Conservation (phyloP, 2,888 invertebrate species). For the Drosophila ezoana region DNA sequence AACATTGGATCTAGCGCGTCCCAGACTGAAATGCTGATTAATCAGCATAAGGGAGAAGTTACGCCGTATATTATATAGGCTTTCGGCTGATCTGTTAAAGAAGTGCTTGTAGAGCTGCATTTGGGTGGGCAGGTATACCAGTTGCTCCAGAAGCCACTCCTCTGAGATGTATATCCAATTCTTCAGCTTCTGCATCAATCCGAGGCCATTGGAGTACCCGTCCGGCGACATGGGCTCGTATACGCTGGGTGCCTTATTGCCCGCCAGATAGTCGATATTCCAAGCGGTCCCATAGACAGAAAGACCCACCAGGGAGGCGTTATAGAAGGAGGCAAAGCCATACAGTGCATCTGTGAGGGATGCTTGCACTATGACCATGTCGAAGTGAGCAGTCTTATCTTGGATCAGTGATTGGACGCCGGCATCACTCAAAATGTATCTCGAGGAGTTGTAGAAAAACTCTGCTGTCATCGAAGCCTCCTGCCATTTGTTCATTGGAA, state of each 20-base stretch:
- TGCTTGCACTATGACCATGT: conserved; percentile 55
- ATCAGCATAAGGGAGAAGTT: conserved; percentile 78
- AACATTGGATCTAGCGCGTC: conserved; percentile 72
- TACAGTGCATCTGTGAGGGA: conserved; percentile 78
- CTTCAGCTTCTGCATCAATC: conserved; percentile 23
- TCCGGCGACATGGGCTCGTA: conserved; percentile 56
- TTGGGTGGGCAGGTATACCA: conserved; percentile 55
- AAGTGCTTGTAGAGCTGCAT: conserved; percentile 44
- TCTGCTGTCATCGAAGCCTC: conserved; percentile 39
- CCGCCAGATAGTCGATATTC: conserved; percentile 61
- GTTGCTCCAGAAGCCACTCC: conserved; percentile 48
- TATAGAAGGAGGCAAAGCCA: conserved; percentile 72
- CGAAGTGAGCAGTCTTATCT: conserved; percentile 40
- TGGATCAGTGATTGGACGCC: conserved; percentile 44
- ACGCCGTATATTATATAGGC: conserved; percentile 54
- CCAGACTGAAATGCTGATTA: conserved; percentile 80
- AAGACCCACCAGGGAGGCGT: conserved; percentile 73
- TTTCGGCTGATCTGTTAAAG: conserved; percentile 38
- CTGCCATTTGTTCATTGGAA: conserved; percentile 40
- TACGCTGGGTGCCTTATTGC: conserved; percentile 62
- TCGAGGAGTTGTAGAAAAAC: conserved; percentile 40
- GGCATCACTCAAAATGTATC: conserved; percentile 32
- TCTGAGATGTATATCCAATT: conserved; percentile 63
- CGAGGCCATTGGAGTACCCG: conserved; percentile 28
- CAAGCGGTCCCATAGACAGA: conserved; percentile 57